These are phyloP conservation scores for Nysson spinosus DNA, from an alignment of 2,888 invertebrate species.

Conservation along the genomic window DNA sequence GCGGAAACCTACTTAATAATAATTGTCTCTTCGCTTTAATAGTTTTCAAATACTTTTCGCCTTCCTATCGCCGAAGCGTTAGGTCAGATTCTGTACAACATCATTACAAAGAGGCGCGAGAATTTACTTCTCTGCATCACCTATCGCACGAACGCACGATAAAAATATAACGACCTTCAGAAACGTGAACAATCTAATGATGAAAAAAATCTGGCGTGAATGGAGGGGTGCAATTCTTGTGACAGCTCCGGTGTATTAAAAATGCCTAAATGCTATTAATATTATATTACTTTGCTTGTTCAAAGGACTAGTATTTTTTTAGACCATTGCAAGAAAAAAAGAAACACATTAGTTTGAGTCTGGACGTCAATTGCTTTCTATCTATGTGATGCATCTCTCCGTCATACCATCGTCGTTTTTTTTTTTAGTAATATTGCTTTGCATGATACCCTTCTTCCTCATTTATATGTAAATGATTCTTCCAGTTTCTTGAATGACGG, in stretches of 20 bases:
- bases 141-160: slow-evolving; percentile 12
- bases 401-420: slow-evolving; percentile 14
- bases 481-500: too few species aligned
- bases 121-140: slow-evolving; percentile 4
- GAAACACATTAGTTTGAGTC: slow-evolving; percentile 31
- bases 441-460: slow-evolving; percentile 23
- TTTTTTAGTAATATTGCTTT: slow-evolving; percentile 46
- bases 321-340: slow-evolving; percentile 36
- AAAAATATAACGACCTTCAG: slow-evolving; percentile 3
- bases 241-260: slow-evolving; percentile 56
- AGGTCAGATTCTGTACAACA: slow-evolving; percentile 32
- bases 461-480: too few species aligned
- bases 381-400: slow-evolving; percentile 10
- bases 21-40: slow-evolving; percentile 17
- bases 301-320: slow-evolving; percentile 49
- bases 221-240: slow-evolving; percentile 48
- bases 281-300: slow-evolving; percentile 43
- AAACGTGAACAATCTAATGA: slow-evolving; percentile 6
- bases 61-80: slow-evolving; percentile 38
- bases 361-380: slow-evolving; percentile 54
- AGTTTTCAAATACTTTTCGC: slow-evolving; percentile 5
- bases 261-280: slow-evolving; percentile 50
- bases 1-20: slow-evolving; percentile 36
- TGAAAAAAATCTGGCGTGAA: slow-evolving; percentile 28
- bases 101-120: slow-evolving; percentile 27